Conservation (phyloP, 1,140 invertebrate species). For the Temnothorax curvispinosus region DNA sequence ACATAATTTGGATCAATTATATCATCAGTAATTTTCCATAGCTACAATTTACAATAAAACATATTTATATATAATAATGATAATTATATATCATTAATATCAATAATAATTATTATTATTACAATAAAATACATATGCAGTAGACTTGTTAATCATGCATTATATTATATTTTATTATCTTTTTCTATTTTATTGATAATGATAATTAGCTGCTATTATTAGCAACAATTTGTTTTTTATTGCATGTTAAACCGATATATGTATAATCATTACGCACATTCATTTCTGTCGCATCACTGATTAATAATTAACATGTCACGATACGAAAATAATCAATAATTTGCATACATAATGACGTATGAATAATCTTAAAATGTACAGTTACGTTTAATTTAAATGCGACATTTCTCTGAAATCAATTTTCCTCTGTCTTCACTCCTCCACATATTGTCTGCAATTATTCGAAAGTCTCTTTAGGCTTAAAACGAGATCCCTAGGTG, state of each 20-base stretch:
- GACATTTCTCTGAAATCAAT: slow-evolving; percentile 5
- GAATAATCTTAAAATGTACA: slow-evolving; percentile 31
- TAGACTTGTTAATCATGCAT: slow-evolving; percentile 1
- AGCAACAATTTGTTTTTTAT: slow-evolving; percentile 37
- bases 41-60: not conserved
- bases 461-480: slow-evolving; percentile 23
- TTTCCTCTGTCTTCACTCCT: not conserved
- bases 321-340: slow-evolving; percentile 42
- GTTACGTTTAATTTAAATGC: not conserved
- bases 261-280: slow-evolving; percentile 42
- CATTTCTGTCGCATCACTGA: slow-evolving; percentile 33
- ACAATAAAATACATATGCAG: not conserved
- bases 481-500: slow-evolving; percentile 26
- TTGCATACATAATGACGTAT: slow-evolving; percentile 19
- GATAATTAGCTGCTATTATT: slow-evolving; percentile 39
- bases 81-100: not conserved
- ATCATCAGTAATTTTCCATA: not conserved
- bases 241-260: slow-evolving; percentile 18
- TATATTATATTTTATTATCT: slow-evolving; percentile 30
- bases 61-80: not conserved
- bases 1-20: not conserved
- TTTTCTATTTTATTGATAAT: slow-evolving; percentile 28
- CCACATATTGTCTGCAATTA: slow-evolving; percentile 24
- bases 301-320: slow-evolving; percentile 48
- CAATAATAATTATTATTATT: not conserved